phyloP scores from a whole-genome alignment of 92 coral and sea anemone species.

The Epizoanthus illoricatus region DNA sequence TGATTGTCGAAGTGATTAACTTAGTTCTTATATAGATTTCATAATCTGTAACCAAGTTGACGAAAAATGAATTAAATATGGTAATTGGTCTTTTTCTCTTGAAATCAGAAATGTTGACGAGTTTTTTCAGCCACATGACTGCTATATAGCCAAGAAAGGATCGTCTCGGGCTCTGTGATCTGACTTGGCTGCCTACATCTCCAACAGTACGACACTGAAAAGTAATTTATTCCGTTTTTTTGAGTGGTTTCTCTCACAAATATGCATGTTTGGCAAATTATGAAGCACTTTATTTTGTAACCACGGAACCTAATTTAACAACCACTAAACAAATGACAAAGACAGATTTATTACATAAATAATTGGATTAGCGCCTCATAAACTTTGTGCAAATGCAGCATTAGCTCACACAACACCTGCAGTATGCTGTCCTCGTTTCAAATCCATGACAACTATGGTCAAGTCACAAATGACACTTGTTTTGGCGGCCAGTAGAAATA shows the following conservation, averaged over 20 bases:
- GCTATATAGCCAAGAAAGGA: background rate
- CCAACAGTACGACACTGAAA: background rate
- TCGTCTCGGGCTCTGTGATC: background rate
- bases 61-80: slow-evolving; percentile 21
- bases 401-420: background rate
- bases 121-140: slow-evolving; percentile 18
- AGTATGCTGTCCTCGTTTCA: background rate
- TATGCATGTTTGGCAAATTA: background rate
- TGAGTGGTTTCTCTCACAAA: background rate
- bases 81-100: background rate
- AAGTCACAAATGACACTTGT: too few species aligned
- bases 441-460: background rate
- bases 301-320: background rate
- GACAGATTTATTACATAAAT: slow-evolving; percentile 29
- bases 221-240: background rate
- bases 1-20: background rate
- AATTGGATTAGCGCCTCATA: background rate
- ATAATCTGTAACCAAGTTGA: background rate
- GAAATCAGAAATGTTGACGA: background rate
- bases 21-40: background rate
- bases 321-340: background rate
- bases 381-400: slow-evolving; percentile 31
- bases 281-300: background rate
- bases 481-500: too few species aligned
- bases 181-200: slow-evolving; percentile 4